Percentiles rank a stretch among this genome's conserved stretches.
Conservation (phyloP, 2,888 invertebrate species). For the Nemurella pictetii region DNA sequence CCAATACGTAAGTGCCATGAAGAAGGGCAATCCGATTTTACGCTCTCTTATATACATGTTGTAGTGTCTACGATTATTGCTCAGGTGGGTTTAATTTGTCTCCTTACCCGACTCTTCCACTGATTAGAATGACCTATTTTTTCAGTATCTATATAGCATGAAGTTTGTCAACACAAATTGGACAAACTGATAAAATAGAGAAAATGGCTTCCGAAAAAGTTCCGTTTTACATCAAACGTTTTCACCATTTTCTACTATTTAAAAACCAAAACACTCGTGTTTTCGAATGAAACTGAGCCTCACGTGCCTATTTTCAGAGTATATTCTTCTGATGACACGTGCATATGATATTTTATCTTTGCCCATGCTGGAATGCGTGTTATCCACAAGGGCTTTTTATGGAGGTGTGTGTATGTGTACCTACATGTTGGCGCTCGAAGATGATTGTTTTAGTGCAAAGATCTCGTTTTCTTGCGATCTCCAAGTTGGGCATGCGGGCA, state of each 20-base stretch:
- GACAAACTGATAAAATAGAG: not conserved
- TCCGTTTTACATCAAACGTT: not conserved
- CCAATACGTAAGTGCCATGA: not conserved
- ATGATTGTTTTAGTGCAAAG: not conserved
- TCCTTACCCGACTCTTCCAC: not conserved
- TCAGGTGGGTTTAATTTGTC: not conserved
- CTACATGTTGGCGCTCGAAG: not conserved
- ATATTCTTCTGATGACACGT: not conserved
- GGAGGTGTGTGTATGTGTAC: not conserved
- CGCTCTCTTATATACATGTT: too few relatives aligned
- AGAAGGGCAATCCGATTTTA: not conserved
- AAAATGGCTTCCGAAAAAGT: not conserved
- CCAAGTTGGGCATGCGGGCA: constrained; percentile 2
- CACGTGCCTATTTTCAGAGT: not conserved
- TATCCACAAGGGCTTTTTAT: not conserved
- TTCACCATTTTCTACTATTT: not conserved
- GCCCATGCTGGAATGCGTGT: not conserved
- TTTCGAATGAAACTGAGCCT: too few relatives aligned
- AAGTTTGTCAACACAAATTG: not conserved
- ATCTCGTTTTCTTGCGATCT: constrained; percentile 2
- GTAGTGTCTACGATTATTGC: not conserved
- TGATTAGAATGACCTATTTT: not conserved
- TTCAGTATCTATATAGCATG: not conserved
- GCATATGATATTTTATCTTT: not conserved
- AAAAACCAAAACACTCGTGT: too few relatives aligned